Percentiles rank a stretch among this genome's conserved stretches.
Conservation (phyloP, 2,113 vertebrate species). For the Octodon degus region DNA sequence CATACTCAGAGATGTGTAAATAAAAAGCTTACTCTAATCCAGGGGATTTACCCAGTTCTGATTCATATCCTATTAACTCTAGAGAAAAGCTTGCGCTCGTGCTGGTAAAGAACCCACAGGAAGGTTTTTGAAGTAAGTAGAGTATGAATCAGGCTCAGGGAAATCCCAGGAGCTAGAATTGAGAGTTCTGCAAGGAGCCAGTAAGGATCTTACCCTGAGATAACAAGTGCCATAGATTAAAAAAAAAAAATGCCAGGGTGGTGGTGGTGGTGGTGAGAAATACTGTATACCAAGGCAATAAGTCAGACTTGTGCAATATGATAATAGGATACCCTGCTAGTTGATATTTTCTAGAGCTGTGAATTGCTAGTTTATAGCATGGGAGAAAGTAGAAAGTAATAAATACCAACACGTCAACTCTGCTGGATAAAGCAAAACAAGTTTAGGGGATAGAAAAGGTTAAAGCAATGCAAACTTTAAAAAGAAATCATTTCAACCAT, state of each 20-base stretch:
- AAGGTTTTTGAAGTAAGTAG: conserved; percentile 52
- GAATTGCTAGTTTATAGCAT: not conserved
- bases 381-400: not conserved
- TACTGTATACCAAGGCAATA: not conserved
- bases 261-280: not conserved
- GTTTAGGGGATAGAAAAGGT: not conserved
- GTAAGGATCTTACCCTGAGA: not conserved
- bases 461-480: not conserved
- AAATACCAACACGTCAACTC: not conserved
- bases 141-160: conserved; percentile 71
- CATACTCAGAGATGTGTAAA: conserved; percentile 47
- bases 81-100: conserved; percentile 23
- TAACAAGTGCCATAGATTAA: not conserved
- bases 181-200: not conserved
- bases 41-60: conserved; percentile 68
- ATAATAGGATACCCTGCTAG: accelerated
- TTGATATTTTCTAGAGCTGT: not conserved
- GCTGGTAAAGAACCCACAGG: conserved; percentile 45
- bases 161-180: conserved; percentile 65
- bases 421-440: not conserved
- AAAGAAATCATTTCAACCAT: not conserved
- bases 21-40: conserved; percentile 52
- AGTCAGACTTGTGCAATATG: not conserved
- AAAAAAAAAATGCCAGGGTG: not conserved
- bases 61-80: conserved; percentile 70